These are phyloP conservation scores for Trematomus bernacchii DNA, from an alignment of 2,797 vertebrate genomes.

Conservation along the genomic window DNA sequence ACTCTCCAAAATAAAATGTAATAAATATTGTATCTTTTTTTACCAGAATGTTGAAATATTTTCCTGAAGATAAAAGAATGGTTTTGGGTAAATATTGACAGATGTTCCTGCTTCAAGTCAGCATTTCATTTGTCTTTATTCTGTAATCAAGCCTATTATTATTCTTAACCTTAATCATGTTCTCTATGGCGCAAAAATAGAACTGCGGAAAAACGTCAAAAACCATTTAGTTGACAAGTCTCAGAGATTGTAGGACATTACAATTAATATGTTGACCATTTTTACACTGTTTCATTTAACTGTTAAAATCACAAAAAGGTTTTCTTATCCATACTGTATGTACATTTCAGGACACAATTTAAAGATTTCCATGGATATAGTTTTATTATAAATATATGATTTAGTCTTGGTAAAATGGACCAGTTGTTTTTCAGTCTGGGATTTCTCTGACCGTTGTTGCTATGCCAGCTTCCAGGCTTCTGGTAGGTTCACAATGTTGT, in stretches of 20 bases:
- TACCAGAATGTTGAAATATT: neutral
- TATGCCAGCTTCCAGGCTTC: constrained; percentile 51
- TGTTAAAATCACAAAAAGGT: neutral
- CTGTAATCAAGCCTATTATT: too few species aligned
- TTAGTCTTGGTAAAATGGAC: constrained; percentile 8
- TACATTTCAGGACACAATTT: neutral
- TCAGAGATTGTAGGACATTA: neutral
- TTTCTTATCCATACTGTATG: neutral
- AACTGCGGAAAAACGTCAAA: neutral
- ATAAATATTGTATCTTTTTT: neutral
- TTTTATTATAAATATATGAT: neutral
- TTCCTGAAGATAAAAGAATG: too few species aligned
- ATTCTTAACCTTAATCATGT: neutral
- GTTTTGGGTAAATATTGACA: neutral
- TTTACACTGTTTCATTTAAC: neutral
- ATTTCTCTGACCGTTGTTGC: constrained; percentile 48
- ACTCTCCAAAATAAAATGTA: too few species aligned
- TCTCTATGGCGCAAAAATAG: neutral
- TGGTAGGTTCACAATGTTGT: constrained; percentile 53
- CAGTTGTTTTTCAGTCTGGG: constrained; percentile 19
- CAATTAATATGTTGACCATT: neutral
- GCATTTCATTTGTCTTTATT: too few species aligned
- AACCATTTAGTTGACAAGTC: neutral
- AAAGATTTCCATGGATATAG: neutral
- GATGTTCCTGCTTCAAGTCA: neutral